Conservation (phyloP, 2,113 vertebrate genomes). For the Forbesichthys agassizii region DNA sequence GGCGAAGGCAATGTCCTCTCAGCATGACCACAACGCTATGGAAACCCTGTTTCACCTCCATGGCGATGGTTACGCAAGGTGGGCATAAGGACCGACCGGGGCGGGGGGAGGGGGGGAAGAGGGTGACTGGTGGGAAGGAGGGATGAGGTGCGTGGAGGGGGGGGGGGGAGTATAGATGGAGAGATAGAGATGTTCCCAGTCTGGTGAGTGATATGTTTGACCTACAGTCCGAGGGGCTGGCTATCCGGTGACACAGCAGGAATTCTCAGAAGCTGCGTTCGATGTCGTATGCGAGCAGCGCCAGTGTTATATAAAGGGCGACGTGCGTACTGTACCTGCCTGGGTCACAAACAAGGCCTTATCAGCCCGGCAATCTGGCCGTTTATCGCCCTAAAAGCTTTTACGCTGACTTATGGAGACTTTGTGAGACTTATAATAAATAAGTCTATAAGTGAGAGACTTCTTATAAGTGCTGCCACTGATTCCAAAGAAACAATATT, state of each 20-base stretch:
- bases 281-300: conserved; percentile 24
- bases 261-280: conserved; percentile 57
- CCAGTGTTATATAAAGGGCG: conserved; percentile 63
- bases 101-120: background rate
- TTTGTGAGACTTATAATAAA: too few species aligned
- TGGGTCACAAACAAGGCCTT: conserved; percentile 18
- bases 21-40: conserved; percentile 40
- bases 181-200: conserved; percentile 58
- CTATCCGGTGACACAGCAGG: conserved; percentile 57
- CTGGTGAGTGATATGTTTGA: conserved; percentile 71
- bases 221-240: conserved; percentile 58
- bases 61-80: conserved; percentile 48
- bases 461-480: too few species aligned
- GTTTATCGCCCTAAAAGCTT: too few species aligned
- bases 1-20: conserved; percentile 39
- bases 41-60: conserved; percentile 49
- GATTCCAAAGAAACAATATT: too few species aligned
- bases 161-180: conserved; percentile 7
- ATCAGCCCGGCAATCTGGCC: too few species aligned
- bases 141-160: conserved; percentile 4
- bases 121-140: background rate
- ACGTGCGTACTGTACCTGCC: conserved; percentile 38
- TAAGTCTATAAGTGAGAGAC: too few species aligned
- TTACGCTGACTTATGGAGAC: too few species aligned
- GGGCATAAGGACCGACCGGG: background rate